Base-by-base conservation (phyloP, 2,797 vertebrate genomes). In the Anguilla megastoma region DNA sequence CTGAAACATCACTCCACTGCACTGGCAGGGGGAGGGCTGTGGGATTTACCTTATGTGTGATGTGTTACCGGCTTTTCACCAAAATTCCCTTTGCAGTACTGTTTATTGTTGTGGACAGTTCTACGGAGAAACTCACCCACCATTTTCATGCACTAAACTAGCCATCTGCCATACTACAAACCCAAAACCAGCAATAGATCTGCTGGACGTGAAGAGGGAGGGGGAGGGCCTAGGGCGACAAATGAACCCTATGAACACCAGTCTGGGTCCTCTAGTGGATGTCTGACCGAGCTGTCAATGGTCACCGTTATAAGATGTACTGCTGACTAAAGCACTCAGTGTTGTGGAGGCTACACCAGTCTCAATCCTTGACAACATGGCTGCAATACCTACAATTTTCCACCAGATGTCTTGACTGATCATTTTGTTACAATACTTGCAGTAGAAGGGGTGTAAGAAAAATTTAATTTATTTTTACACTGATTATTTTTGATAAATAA, bases 321-420 rank as follows among this genome's bases (percentile, higher is more conserved):
- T 56, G 54, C 54, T 16, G 60, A 30, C 69, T n/a, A 74, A 71
- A 74, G 27, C 8, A 45, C 12, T 79, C 74, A 16, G 14, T 18
- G 27, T 74, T 36, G 10, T 14, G 69, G 45, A 3, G 41, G 18
- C 18, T 24, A 7, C 79, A n/a, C 45, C 24, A 9, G 79, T n/a
- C 48, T 33, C 12, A 41, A 45, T 41, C 74, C 12, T 79, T 36
- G 74, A 36, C 74, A 79, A 82, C 18, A 10, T 82, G 9, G 41
- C 50, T 89, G 92, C 85, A 84, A 91, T 92, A 45, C 83, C 66
- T 41, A 85, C 10, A 0, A 71, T 1, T 86, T 41, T 12, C 85
- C 94, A 89, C 91, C 91, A 94, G 94, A 91, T 93, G 94, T 88
- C 93, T 90, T 88, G 18, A 91, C 74, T 91, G 69, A 91, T 90